A percentile compares a stretch with the other conserved stretches of the same genome.
Conservation (phyloP, 2,888 invertebrate genomes). For the Pachliopta kotzebuea region DNA sequence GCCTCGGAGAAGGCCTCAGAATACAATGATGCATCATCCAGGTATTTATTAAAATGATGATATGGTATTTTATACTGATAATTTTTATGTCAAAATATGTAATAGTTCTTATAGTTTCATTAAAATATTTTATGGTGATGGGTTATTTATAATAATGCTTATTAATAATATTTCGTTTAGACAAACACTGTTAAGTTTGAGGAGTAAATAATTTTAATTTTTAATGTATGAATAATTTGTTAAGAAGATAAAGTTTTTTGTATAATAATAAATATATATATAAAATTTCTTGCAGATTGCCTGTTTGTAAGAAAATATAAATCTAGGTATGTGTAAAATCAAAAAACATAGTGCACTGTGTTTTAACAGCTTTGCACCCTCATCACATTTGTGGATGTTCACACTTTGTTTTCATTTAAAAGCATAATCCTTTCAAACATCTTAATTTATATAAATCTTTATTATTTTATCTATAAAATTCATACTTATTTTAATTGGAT, state of each 20-base stretch:
- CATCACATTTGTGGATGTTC: constrained; percentile 13
- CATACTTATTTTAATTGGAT: no score
- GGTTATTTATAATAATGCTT: no score
- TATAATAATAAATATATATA: background rate
- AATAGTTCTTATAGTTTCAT: no score
- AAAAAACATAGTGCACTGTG: constrained; percentile 19
- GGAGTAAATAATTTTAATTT: no score
- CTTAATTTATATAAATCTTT: no score
- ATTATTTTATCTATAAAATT: no score
- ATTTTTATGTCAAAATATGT: no score
- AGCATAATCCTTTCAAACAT: background rate
- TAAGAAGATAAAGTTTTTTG: background rate
- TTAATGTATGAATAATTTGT: no score
- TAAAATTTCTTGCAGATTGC: constrained; percentile 24
- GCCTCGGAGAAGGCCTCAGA: constrained; percentile 64
- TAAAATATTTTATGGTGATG: no score
- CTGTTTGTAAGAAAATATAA: constrained; percentile 18
- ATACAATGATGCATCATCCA: constrained; percentile 61
- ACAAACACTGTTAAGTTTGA: no score
- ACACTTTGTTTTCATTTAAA: constrained; percentile 1
- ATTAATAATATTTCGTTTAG: no score
- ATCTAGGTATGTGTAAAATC: constrained; percentile 27
- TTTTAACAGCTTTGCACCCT: constrained; percentile 18
- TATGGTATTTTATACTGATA: no score
- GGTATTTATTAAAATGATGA: constrained; percentile 43